Evolutionary conservation across 2,113 vertebrate genomes (phyloP), one percentile per base, ranked within the genome.

Genomic region (Coptodon rendalli): DNA sequence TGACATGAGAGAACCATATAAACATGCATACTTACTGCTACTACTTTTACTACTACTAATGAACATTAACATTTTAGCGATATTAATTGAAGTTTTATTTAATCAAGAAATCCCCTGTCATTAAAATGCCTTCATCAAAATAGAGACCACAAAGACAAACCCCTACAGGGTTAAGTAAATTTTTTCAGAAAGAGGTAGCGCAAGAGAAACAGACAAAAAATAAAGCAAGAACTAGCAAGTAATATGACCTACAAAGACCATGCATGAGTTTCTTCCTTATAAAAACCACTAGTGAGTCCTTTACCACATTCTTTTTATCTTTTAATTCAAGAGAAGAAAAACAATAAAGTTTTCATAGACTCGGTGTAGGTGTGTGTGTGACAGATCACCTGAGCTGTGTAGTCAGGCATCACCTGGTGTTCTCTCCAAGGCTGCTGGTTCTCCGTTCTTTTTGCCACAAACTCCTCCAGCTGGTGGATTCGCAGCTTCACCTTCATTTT

Each of bases 251-350:
- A 38, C 34, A 68, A 43, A 43, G 3, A 40, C 63, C n/a, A 24
- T 0, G 5, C 0, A 40, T 24, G 14, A 3, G 0, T 71, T 40
- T 13, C 63, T 38, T 0, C 63, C 1, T 61, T 34, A 38, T 13
- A 66, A 66, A 66, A 66, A 66, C 4, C 4, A 36, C 11, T 66
- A 36, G 31, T 5, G 17, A 45, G 2, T 45, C 68, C 1, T 48
- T 73, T 1, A 10, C 22, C 0, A 17, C 68, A 45, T 73, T 45
- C 8, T 27, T 73, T 73, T 16, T 16, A 43, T 45, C 68, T 45
- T 45, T 73, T 10, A 73, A 27, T 45, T 73, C 13, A 73, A 73
- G 22, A 6, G n/a, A 3, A 57, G n/a, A 56, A 48, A 45, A 7
- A 17, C 3, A 48, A 6, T 13, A 45, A 48, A 4, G 61, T 66